Percentiles rank a stretch among this genome's conserved stretches.
phyloP scores from a whole-genome alignment of 2,113 vertebrate species.

The Mixornis gularis region DNA sequence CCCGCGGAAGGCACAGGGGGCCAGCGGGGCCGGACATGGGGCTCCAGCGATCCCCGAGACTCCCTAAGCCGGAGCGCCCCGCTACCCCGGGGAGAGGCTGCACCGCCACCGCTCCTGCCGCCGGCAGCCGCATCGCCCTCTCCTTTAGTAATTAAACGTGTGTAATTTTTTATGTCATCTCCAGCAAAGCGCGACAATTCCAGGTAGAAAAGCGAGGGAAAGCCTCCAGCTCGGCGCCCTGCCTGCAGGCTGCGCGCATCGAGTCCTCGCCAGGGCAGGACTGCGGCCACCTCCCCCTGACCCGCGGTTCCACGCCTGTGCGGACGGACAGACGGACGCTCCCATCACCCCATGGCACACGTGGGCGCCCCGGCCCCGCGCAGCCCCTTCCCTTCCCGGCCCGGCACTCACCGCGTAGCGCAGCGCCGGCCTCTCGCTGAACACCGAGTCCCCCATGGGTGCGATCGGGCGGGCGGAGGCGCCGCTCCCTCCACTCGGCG shows the following conservation, averaged over 20 bases:
- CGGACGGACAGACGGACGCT: background rate
- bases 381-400: background rate
- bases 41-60: background rate
- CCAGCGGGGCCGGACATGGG: background rate
- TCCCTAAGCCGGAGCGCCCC: background rate
- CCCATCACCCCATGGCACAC: background rate
- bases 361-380: background rate
- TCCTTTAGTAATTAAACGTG: background rate
- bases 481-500: background rate
- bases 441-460: constrained; percentile 78
- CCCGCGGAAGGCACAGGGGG: background rate
- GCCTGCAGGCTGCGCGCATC: background rate
- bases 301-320: background rate
- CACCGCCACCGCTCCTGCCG: background rate
- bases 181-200: background rate
- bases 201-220: background rate
- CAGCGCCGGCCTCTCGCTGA: constrained; percentile 71
- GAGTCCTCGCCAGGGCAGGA: background rate
- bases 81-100: background rate
- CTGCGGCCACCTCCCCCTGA: background rate
- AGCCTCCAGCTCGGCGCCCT: background rate
- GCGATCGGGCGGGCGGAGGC: background rate
- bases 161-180: background rate
- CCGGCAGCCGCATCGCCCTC: background rate
- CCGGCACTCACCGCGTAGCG: constrained; percentile 76